phyloP scores from a whole-genome alignment of 2,888 invertebrate genomes.

The Fragum sueziense region DNA sequence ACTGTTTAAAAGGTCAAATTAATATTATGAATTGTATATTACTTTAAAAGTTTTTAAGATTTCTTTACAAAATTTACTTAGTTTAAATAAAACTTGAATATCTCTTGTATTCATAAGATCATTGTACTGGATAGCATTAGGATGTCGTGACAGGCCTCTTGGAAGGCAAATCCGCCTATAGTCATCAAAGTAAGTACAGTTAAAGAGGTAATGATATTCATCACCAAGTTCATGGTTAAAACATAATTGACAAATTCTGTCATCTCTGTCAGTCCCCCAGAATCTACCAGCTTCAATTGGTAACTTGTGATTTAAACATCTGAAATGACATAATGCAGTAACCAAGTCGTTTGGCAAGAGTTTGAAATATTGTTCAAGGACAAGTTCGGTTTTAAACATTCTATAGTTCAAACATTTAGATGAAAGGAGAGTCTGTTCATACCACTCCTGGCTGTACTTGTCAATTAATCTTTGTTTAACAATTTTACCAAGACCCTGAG shows the following conservation, averaged over 20 bases:
- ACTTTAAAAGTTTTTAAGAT: not conserved
- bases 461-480: not conserved
- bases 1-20: no score
- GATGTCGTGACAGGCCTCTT: not conserved
- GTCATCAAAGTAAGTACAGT: no score
- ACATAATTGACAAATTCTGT: not conserved
- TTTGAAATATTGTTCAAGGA: not conserved
- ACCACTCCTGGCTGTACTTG: not conserved
- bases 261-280: not conserved
- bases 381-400: not conserved
- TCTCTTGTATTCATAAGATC: not conserved
- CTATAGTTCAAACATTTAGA: not conserved
- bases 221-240: not conserved
- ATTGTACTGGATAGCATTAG: not conserved
- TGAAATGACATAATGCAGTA: not conserved
- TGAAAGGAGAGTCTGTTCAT: not conserved
- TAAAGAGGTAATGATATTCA: not conserved
- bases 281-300: not conserved
- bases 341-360: not conserved
- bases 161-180: not conserved
- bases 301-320: slow-evolving; percentile 1
- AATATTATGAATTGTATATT: not conserved
- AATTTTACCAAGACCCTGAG: not conserved
- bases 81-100: not conserved
- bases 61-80: not conserved